Evolutionary conservation across 2,888 invertebrate genomes (phyloP).

Genomic region (Himalopsyche anomala): DNA sequence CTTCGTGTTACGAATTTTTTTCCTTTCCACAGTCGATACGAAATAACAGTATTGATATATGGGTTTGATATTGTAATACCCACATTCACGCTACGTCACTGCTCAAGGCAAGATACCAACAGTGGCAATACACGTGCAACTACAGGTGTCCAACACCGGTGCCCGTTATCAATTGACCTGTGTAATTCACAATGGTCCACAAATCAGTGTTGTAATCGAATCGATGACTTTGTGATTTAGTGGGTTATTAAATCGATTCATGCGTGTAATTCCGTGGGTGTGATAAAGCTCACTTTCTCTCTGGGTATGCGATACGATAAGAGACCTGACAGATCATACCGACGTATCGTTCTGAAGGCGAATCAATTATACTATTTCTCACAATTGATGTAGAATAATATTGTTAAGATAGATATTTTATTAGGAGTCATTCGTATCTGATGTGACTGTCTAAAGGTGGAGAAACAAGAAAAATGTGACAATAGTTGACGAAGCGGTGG

Average conservation of each 20-base stretch:
- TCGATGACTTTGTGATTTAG: conserved; percentile 14
- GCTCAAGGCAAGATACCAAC: neutral
- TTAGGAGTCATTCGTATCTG: too few species aligned
- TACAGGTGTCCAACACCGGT: neutral
- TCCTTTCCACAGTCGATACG: too few species aligned
- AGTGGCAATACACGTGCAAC: conserved; percentile 20
- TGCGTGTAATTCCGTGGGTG: neutral
- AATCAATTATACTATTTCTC: neutral
- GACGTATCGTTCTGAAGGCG: neutral
- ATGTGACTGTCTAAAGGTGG: too few species aligned
- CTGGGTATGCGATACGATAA: neutral
- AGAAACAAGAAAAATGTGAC: too few species aligned
- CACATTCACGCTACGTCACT: neutral
- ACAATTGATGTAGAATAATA: neutral
- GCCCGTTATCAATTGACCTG: conserved; percentile 16
- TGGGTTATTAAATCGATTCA: conserved; percentile 27
- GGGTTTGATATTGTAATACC: too few species aligned
- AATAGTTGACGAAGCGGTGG: too few species aligned
- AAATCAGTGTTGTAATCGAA: conserved; percentile 26
- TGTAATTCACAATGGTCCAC: conserved; percentile 20
- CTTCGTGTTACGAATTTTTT: too few species aligned
- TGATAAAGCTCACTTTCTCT: neutral
- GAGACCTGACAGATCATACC: neutral
- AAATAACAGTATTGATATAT: too few species aligned
- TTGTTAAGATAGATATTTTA: too few species aligned